phyloP scores from a whole-genome alignment of 1,140 invertebrate species.

The Sarcophaga bullata region DNA sequence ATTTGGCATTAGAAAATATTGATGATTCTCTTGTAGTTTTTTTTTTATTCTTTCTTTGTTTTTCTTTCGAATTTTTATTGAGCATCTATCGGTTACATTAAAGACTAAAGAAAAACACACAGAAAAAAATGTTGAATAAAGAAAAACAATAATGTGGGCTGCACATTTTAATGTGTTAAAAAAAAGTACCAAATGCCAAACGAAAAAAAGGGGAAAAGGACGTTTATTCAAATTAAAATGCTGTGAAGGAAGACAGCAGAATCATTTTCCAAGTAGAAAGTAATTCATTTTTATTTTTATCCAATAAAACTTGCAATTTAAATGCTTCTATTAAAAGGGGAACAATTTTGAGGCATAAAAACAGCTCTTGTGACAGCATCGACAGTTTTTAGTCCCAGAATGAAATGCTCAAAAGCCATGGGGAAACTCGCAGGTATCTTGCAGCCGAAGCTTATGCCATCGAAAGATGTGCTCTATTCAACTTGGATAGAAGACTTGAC shows the following conservation, averaged over 20 bases:
- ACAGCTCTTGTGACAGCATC: too few species aligned
- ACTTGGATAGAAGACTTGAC: too few species aligned
- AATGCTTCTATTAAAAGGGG: too few species aligned
- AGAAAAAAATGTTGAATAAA: neutral
- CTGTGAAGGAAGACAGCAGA: neutral
- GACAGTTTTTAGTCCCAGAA: too few species aligned
- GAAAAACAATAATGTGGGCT: neutral
- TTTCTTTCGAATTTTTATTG: slow-evolving; percentile 9
- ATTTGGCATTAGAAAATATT: slow-evolving; percentile 27
- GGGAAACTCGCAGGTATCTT: too few species aligned
- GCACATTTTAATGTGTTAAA: neutral
- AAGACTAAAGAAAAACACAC: neutral
- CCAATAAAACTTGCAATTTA: too few species aligned
- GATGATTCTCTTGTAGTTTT: neutral
- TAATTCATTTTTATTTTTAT: too few species aligned
- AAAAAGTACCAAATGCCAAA: neutral
- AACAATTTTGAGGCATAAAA: too few species aligned
- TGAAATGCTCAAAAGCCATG: too few species aligned
- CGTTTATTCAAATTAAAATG: neutral
- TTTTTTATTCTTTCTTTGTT: neutral
- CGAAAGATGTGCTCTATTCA: too few species aligned
- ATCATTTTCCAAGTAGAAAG: too few species aligned
- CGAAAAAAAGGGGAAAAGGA: neutral
- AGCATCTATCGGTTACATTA: neutral
- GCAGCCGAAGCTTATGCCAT: too few species aligned